A percentile compares a stretch with the other conserved stretches of the same genome.
phyloP scores from a whole-genome alignment of 2,888 invertebrate species.

The Mimumesa dahlbomi region DNA sequence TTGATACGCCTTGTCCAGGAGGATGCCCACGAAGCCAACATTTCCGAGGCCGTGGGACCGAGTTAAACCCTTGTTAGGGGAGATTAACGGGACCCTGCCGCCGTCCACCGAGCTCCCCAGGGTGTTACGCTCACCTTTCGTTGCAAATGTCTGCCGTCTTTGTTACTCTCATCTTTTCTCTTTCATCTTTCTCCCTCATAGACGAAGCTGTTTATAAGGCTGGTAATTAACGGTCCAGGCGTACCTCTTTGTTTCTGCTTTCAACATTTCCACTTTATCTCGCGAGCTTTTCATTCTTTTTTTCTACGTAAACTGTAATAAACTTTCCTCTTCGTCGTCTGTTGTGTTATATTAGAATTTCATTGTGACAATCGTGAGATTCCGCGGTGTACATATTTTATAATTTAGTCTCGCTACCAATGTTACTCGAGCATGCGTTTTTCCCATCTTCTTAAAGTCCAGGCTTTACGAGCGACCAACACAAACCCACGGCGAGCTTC shows the following conservation, averaged over 20 bases:
- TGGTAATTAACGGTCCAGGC: slow-evolving; percentile 56
- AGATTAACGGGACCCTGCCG: slow-evolving; percentile 68
- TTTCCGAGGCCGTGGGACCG: slow-evolving; percentile 54
- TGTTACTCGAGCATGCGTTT: slow-evolving; percentile 6
- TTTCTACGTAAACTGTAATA: slow-evolving; percentile 19
- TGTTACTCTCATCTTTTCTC: neutral
- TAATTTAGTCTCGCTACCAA: no score
- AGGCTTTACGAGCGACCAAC: neutral
- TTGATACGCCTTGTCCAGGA: no score
- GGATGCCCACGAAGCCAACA: no score
- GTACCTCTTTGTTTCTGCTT: slow-evolving; percentile 8
- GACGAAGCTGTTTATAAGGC: slow-evolving; percentile 46
- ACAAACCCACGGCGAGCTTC: neutral
- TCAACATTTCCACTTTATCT: neutral
- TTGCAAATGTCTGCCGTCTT: neutral
- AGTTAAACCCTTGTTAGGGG: slow-evolving; percentile 72
- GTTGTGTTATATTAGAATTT: slow-evolving; percentile 12
- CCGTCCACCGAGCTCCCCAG: slow-evolving; percentile 38
- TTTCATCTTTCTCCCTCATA: slow-evolving; percentile 1
- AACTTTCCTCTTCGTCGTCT: neutral
- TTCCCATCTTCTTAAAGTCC: neutral
- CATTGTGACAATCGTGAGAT: no score
- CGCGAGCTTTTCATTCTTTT: neutral
- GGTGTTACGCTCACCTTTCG: neutral
- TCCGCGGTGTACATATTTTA: no score